Conservation (phyloP, 2,113 vertebrate species). For the Anhinga anhinga region DNA sequence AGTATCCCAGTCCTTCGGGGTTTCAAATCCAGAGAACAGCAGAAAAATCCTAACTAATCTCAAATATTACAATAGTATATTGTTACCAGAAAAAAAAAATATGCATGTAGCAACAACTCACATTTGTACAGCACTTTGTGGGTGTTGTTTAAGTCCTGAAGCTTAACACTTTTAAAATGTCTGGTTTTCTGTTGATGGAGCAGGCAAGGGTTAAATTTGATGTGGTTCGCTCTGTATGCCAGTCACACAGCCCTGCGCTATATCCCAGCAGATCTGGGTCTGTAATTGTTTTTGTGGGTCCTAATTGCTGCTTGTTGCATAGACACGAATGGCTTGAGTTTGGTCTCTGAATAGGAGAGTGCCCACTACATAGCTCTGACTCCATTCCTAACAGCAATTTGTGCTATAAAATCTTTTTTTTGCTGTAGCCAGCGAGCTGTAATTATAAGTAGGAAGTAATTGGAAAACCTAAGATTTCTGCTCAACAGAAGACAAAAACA, state of each 20-base stretch:
- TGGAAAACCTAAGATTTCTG: background rate
- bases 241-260: background rate
- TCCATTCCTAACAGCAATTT: background rate
- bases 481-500: background rate
- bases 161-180: background rate
- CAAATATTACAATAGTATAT: background rate
- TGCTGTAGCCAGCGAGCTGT: background rate
- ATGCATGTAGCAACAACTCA: background rate
- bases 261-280: background rate
- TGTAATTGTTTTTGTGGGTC: constrained; percentile 26
- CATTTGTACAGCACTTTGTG: background rate
- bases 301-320: constrained; percentile 46
- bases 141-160: background rate
- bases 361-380: background rate
- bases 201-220: constrained; percentile 10
- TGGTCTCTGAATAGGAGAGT: background rate
- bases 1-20: background rate
- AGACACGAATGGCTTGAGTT: background rate
- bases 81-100: background rate
- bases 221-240: background rate
- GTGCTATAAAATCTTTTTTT: background rate
- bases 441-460: constrained; percentile 6
- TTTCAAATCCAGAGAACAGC: background rate
- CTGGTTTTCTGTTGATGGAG: background rate
- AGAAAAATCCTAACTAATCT: background rate